phyloP scores from a whole-genome alignment of 2,797 vertebrate species.

The Emydoidea blandingii region DNA sequence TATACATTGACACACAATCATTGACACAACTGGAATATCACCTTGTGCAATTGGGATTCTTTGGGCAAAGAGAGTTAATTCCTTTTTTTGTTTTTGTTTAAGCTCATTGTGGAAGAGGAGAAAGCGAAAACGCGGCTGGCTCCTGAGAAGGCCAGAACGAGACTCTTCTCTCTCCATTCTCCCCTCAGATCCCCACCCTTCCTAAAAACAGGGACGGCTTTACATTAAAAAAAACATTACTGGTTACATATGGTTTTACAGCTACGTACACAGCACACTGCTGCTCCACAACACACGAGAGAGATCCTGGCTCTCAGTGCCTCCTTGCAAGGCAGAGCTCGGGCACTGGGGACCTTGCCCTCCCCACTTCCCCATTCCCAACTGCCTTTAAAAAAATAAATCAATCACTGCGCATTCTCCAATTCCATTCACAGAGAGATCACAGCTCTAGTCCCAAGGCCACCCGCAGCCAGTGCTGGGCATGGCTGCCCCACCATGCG shows the following conservation, averaged over 20 bases:
- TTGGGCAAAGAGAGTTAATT: slow-evolving; percentile 79
- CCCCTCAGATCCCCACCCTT: neutral
- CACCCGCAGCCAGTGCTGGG: neutral
- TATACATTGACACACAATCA: slow-evolving; percentile 93
- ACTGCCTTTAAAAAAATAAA: neutral
- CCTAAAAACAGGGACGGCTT: slow-evolving; percentile 54
- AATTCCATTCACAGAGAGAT: neutral
- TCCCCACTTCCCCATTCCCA: neutral
- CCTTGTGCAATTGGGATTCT: slow-evolving; percentile 86
- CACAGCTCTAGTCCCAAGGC: neutral
- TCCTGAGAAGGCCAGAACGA: neutral
- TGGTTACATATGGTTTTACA: slow-evolving; percentile 89
- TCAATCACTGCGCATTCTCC: neutral
- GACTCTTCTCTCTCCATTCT: slow-evolving; percentile 31
- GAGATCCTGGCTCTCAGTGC: neutral
- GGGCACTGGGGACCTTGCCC: neutral
- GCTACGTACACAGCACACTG: slow-evolving; percentile 85
- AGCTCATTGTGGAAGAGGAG: slow-evolving; percentile 62
- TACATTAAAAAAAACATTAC: slow-evolving; percentile 79
- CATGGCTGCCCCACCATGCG: neutral
- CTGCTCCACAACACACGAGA: slow-evolving; percentile 71
- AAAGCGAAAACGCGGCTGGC: slow-evolving; percentile 31
- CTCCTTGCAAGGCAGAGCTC: neutral
- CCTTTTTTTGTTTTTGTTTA: slow-evolving; percentile 8
- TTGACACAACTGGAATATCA: slow-evolving; percentile 83